These are phyloP conservation scores for Pangasianodon hypophthalmus DNA, from an alignment of 2,113 vertebrate species.

Conservation along the genomic window DNA sequence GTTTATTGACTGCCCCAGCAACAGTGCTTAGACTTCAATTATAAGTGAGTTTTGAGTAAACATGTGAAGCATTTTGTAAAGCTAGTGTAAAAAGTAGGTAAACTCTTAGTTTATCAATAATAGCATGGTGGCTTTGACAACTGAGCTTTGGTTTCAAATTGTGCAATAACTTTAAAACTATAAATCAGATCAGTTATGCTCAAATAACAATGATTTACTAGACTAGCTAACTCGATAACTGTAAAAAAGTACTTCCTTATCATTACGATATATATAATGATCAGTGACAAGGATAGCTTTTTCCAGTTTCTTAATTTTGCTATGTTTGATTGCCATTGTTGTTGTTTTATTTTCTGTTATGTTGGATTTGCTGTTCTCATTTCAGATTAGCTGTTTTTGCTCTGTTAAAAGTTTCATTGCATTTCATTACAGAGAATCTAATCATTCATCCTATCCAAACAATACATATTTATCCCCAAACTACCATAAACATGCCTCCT, in stretches of 20 bases:
- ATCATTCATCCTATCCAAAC: neutral
- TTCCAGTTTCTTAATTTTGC: no score
- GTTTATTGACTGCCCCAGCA: neutral
- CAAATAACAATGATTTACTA: neutral
- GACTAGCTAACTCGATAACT: neutral
- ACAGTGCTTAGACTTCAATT: neutral
- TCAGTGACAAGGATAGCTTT: neutral
- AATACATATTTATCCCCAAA: conserved; percentile 44
- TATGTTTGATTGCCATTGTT: no score
- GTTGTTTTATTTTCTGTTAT: neutral
- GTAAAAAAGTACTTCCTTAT: neutral
- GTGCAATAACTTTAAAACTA: neutral
- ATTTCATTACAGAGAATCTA: neutral
- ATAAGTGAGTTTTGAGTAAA: neutral
- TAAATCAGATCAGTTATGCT: neutral
- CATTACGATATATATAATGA: neutral
- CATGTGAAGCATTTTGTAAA: neutral
- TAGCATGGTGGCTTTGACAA: neutral
- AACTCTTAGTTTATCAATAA: no score
- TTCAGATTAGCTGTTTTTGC: no score
- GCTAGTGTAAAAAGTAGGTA: no score
- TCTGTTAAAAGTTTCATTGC: no score
- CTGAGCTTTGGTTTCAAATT: neutral
- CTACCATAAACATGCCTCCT: conserved; percentile 10
- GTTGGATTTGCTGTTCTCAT: no score